Conservation (phyloP, 2,113 vertebrate species). For the Benitochromis conjunctus region DNA sequence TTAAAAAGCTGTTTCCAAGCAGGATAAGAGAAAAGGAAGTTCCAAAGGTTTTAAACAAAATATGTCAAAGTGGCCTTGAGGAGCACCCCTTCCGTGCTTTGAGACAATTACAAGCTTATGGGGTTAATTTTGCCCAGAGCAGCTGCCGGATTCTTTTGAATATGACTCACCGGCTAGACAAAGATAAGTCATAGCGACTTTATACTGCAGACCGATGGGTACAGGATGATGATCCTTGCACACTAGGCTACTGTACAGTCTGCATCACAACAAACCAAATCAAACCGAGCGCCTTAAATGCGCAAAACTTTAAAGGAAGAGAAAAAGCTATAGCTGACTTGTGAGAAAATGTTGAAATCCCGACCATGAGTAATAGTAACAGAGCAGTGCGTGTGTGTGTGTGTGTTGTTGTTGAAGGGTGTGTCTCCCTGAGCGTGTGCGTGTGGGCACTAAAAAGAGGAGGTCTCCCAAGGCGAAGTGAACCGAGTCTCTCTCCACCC, state of each 20-base stretch:
- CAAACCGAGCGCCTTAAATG: neutral
- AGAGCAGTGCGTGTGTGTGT: no score
- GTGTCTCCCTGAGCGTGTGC: conserved; percentile 30
- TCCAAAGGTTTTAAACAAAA: neutral
- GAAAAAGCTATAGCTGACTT: neutral
- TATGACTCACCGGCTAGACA: conserved; percentile 38
- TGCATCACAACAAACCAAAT: neutral
- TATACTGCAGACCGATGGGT: neutral
- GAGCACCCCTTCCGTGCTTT: neutral
- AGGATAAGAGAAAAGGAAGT: neutral
- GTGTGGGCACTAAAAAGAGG: conserved; percentile 15
- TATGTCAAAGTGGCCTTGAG: neutral
- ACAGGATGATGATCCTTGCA: neutral
- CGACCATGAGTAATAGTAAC: neutral
- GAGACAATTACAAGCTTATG: neutral
- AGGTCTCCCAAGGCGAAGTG: conserved; percentile 13
- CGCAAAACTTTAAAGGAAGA: fast-evolving
- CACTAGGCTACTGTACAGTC: neutral
- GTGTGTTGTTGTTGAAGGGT: conserved; percentile 28
- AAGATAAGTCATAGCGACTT: neutral
- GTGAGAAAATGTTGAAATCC: neutral
- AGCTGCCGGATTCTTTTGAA: conserved; percentile 33
- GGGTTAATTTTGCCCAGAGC: neutral
- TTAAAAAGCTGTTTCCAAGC: neutral
- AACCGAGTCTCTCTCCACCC: conserved; percentile 10